Evolutionary conservation across 1,140 invertebrate species (phyloP).

Genomic region (Eciton burchellii): DNA sequence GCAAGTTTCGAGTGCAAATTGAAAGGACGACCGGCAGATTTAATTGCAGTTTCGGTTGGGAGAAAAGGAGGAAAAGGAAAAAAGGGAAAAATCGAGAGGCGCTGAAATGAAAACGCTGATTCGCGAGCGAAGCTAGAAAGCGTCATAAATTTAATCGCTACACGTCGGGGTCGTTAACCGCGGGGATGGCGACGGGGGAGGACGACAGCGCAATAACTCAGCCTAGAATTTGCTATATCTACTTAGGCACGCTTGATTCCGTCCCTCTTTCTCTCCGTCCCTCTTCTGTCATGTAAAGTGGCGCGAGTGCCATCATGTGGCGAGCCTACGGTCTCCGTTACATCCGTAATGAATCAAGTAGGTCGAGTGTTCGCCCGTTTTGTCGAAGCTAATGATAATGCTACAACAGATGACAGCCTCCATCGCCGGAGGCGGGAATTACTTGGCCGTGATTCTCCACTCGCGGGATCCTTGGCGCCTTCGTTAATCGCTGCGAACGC

Average conservation of each 20-base stretch:
- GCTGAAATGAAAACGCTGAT: constrained; percentile 40
- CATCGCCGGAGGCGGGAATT: neutral
- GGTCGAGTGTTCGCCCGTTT: constrained; percentile 43
- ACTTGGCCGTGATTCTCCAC: constrained; percentile 2
- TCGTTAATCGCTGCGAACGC: neutral
- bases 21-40: constrained; percentile 8
- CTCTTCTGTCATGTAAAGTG: constrained; percentile 47
- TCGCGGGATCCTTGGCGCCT: constrained; percentile 1
- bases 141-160: constrained; percentile 48
- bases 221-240: constrained; percentile 35
- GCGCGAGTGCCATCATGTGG: constrained; percentile 51
- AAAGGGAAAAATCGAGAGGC: neutral
- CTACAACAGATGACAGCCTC: neutral
- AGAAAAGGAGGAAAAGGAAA: too few species aligned
- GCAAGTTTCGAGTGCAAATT: constrained; percentile 18
- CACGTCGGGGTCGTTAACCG: neutral
- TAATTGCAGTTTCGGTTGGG: constrained; percentile 26
- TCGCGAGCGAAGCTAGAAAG: constrained; percentile 26
- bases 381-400: constrained; percentile 38
- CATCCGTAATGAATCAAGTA: constrained; percentile 55
- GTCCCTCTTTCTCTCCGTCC: constrained; percentile 16
- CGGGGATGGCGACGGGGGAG: constrained; percentile 3
- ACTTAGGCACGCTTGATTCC: constrained; percentile 46
- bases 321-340: constrained; percentile 39
- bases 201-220: constrained; percentile 38